A percentile compares a stretch with the other conserved stretches of the same genome.
Conservation (phyloP, 1,140 invertebrate genomes). For the Drosophila parabipectinata region DNA sequence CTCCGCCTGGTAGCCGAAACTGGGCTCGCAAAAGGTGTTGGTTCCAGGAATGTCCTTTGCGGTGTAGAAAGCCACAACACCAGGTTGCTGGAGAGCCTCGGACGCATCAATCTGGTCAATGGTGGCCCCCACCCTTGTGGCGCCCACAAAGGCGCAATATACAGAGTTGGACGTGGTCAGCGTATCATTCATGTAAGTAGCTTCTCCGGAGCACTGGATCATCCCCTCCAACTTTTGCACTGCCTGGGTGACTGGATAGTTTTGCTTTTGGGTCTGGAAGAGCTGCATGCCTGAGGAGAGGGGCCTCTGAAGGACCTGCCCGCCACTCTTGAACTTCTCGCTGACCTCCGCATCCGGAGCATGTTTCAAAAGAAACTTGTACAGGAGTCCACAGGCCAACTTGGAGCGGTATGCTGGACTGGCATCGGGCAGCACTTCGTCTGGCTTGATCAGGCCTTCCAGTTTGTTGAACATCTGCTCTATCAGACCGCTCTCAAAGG, state of each 20-base stretch:
- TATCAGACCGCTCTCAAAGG: constrained; percentile 84
- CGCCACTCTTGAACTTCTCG: constrained; percentile 85
- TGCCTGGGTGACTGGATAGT: constrained; percentile 92
- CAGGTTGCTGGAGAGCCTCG: constrained; percentile 87
- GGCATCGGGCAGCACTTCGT: constrained; percentile 87
- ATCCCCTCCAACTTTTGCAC: constrained; percentile 91
- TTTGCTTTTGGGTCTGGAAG: constrained; percentile 88
- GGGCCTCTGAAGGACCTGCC: constrained; percentile 86
- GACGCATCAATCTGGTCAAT: constrained; percentile 87
- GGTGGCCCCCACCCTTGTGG: constrained; percentile 86
- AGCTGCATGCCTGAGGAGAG: constrained; percentile 90
- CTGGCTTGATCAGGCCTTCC: constrained; percentile 87
- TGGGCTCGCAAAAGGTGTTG: constrained; percentile 85
- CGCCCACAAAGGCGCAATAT: constrained; percentile 87
- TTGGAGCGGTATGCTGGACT: constrained; percentile 87
- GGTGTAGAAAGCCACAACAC: constrained; percentile 89
- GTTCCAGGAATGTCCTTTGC: constrained; percentile 91
- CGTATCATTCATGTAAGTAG: constrained; percentile 88
- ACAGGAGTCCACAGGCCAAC: constrained; percentile 88
- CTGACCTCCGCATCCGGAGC: constrained; percentile 83
- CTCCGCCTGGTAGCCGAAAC: constrained; percentile 66
- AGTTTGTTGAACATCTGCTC: constrained; percentile 86
- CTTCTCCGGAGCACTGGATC: constrained; percentile 91
- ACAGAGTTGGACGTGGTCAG: constrained; percentile 85
- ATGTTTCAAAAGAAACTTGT: constrained; percentile 87